phyloP scores from a whole-genome alignment of 1,140 invertebrate genomes.

The Drosophila obscura region DNA sequence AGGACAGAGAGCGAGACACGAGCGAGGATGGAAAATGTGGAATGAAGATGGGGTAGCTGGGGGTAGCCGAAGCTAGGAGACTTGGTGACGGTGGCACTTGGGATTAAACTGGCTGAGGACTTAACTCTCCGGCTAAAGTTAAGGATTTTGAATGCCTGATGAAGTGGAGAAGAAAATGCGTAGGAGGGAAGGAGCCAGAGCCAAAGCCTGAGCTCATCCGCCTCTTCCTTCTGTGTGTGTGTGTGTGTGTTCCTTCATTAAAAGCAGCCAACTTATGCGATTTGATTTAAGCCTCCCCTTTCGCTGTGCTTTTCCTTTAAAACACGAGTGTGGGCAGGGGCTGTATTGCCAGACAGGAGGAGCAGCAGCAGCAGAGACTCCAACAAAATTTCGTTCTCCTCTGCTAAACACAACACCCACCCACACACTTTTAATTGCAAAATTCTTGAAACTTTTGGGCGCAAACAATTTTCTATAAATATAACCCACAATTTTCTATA shows the following conservation, averaged over 20 bases:
- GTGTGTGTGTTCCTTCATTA: slow-evolving; percentile 51
- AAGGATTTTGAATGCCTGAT: slow-evolving; percentile 53
- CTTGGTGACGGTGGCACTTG: slow-evolving; percentile 44
- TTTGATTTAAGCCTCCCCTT: slow-evolving; percentile 65
- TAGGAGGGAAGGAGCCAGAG: neutral
- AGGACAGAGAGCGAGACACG: slow-evolving; percentile 29
- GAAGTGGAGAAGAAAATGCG: slow-evolving; percentile 13
- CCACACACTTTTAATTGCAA: too few relatives aligned
- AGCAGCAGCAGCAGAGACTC: too few relatives aligned
- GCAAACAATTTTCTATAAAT: too few relatives aligned
- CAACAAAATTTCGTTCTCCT: too few relatives aligned
- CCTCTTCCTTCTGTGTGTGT: neutral
- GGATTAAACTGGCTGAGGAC: slow-evolving; percentile 73
- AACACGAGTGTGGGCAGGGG: neutral
- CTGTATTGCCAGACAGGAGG: slow-evolving; percentile 1
- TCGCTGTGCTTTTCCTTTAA: slow-evolving; percentile 17
- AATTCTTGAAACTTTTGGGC: too few relatives aligned
- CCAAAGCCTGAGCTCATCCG: slow-evolving; percentile 16
- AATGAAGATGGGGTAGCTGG: neutral
- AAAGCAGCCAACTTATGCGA: slow-evolving; percentile 75
- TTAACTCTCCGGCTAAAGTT: slow-evolving; percentile 71
- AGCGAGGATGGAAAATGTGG: neutral
- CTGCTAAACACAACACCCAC: too few relatives aligned
- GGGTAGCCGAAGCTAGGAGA: neutral
- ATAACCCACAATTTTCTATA: too few relatives aligned